Evolutionary conservation across 2,113 vertebrate species (phyloP), one percentile per base, ranked within the genome.

Genomic region (Sander lucioperca): DNA sequence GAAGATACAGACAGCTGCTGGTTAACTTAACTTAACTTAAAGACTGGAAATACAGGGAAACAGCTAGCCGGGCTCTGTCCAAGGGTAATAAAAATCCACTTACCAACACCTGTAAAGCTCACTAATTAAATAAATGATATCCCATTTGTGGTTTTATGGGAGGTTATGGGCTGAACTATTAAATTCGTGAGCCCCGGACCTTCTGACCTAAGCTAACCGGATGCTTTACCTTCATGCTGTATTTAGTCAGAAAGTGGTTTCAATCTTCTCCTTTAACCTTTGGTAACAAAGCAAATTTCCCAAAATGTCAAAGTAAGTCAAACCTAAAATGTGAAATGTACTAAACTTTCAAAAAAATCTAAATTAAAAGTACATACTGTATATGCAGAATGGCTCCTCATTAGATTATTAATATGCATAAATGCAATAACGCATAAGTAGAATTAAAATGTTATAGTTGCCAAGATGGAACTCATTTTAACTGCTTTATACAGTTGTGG

Each of bases 21-120:
- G 36, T 53, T 74, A 63, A 47, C 43, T 53, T 74, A 62, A 45
- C 25, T 53, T 54, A 54, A n/a, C 74, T 27, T 57, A 15, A 45
- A 39, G 19, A 5, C 12, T 30, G 61, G 23, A 66, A 36, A n/a
- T 33, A 9, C 5, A 8, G 13, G 18, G 15, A 16, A 33, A 48
- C 54, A 19, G 2, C 12, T 23, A 4, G 15, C 14, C 0, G 13
- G 27, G 6, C 7, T 63, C 14, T 4, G 13, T 63, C 19, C 30
- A 54, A 75, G 54, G 33, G 21, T 27, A 18, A 30, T 15, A 50
- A 2, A 64, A 54, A 75, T 30, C 9, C 6, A 39, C 11, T 16
- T 6, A 1, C 8, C 7, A 25, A 36, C 23, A 3, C 23, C 27
- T 51, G 5, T 15, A 10, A 54, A 65, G 4, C 33, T 59, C 10